Base-by-base conservation (phyloP, 2,888 invertebrate species). In the Hydropsyche betteni region DNA sequence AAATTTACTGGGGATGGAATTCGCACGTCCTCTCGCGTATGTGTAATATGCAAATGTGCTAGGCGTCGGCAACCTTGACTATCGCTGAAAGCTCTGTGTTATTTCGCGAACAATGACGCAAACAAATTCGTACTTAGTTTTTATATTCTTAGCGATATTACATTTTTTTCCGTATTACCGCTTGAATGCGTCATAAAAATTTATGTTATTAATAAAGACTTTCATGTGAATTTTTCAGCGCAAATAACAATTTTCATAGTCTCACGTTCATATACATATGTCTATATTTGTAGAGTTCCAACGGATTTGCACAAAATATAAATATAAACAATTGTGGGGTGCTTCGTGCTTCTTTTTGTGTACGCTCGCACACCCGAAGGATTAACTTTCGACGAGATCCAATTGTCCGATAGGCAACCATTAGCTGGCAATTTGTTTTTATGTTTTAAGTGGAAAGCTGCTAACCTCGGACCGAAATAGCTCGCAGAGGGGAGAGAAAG, bases 341-440 rank as follows among this genome's bases (percentile, higher is more conserved):
- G 58, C 8, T 16, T 16, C 24, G 58, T 58, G 58, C 53, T 24
- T 24, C n/a, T 44, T 44, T 44, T 14, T 58, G 58, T 58, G 58
- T 58, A 16, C 24, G 58, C 24, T 58, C 24, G 58, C 14, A 58
- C 58, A 58, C 58, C 58, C 58, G 16, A 58, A 58, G 58, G 58
- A 58, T 58, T 58, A 58, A 58, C 58, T 58, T 58, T 58, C 58
- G 8, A 58, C 58, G 64, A 64, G 64, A 64, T 64, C 58, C 64
- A 64, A 64, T 64, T 64, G 64, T 64, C 64, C 64, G 64, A 64
- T 64, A 64, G 64, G n/a, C 64, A n/a, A 36, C 36, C 64, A 36
- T 64, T 64, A 64, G 64, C 64, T 36, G 64, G 36, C 64, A 64
- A 64, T 64, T 64, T 36, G 64, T 64, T 64, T 64, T 64, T 64